A percentile compares a stretch with the other conserved stretches of the same genome.
phyloP scores from a whole-genome alignment of 2,888 invertebrate species.

The Drosophila mimica region DNA sequence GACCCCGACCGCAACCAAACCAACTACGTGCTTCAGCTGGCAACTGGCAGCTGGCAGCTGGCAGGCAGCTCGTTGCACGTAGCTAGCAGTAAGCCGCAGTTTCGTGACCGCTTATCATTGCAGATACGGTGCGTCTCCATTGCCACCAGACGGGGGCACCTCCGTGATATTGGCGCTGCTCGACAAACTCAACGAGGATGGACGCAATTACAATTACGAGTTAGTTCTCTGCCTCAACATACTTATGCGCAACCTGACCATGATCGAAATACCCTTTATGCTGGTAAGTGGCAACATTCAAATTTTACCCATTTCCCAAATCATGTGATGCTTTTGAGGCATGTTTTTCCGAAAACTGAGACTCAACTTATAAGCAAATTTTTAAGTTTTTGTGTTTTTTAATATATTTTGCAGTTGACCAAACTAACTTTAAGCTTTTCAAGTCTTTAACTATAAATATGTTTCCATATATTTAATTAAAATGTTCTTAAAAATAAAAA shows the following conservation, averaged over 20 bases:
- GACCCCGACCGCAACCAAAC: slow-evolving; percentile 63
- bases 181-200: slow-evolving; percentile 88
- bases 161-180: slow-evolving; percentile 88
- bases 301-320: neutral
- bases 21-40: slow-evolving; percentile 65
- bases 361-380: neutral
- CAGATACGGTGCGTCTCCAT: slow-evolving; percentile 89
- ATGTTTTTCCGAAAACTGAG: neutral
- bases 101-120: slow-evolving; percentile 57
- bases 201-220: slow-evolving; percentile 89
- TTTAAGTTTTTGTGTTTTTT: neutral
- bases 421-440: neutral
- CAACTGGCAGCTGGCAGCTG: slow-evolving; percentile 15
- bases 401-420: neutral
- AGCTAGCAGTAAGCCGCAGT: slow-evolving; percentile 54
- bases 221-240: slow-evolving; percentile 89
- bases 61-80: slow-evolving; percentile 49
- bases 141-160: slow-evolving; percentile 87
- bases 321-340: neutral
- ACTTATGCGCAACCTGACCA: slow-evolving; percentile 88
- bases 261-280: slow-evolving; percentile 86
- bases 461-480: neutral
- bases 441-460: no score
- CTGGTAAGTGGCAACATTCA: slow-evolving; percentile 58
- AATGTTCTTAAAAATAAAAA: no score